Percentiles rank a stretch among this genome's conserved stretches.
Conservation (phyloP, 2,797 vertebrate genomes). For the Sebastes elongatus region DNA sequence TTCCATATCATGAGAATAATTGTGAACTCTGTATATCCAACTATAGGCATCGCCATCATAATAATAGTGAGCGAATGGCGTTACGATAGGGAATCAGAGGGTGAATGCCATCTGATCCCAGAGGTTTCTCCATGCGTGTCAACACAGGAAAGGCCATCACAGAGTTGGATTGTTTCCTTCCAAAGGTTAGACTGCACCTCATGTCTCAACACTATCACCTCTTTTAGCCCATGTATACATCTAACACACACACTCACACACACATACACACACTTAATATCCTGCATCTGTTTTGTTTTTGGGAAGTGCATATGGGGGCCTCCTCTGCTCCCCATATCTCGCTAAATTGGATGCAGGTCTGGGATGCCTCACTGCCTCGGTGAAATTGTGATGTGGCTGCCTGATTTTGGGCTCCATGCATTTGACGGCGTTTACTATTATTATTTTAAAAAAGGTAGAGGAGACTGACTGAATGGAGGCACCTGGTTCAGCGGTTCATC, state of each 20-base stretch:
- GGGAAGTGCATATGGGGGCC: conserved; percentile 41
- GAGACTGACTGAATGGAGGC: conserved; percentile 62
- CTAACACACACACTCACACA: conserved; percentile 7
- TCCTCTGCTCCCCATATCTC: conserved; percentile 59
- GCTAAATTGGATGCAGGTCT: conserved; percentile 77
- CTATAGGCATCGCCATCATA: conserved; percentile 34
- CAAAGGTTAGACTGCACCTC: conserved; percentile 79
- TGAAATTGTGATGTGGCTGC: conserved; percentile 77
- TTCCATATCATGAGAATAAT: conserved; percentile 64
- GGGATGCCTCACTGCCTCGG: conserved; percentile 79
- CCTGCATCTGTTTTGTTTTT: conserved; percentile 75
- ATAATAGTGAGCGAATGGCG: conserved; percentile 58
- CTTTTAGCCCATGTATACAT: conserved; percentile 50
- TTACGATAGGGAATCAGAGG: conserved; percentile 74
- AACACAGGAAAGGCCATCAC: conserved; percentile 81
- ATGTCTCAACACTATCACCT: conserved; percentile 60
- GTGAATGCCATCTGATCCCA: conserved; percentile 84
- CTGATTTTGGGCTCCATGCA: conserved; percentile 76
- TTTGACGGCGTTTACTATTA: conserved; percentile 77
- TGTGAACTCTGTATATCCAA: conserved; percentile 60
- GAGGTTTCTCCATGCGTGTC: conserved; percentile 82
- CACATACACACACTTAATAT: conserved; percentile 32
- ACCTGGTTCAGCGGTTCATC: conserved; percentile 74
- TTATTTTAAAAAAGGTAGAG: conserved; percentile 74
- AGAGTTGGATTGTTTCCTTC: conserved; percentile 75